Evolutionary conservation across 2,888 invertebrate genomes (phyloP).

Genomic region (Teinopalpus imperialis): DNA sequence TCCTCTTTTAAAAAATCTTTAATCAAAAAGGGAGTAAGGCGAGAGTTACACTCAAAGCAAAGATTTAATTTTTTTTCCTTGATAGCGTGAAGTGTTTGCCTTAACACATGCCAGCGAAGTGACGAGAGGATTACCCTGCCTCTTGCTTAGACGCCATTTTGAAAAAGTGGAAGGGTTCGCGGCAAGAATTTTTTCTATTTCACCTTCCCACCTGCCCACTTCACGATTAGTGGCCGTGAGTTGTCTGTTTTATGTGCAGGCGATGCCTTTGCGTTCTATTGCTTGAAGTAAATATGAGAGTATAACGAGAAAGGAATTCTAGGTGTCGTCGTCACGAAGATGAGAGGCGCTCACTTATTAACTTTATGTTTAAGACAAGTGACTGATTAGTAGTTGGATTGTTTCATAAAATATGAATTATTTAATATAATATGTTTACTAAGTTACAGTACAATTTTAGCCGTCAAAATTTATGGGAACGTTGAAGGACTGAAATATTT

Average conservation of each 20-base stretch:
- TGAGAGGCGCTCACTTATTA: no score
- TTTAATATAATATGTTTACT: no score
- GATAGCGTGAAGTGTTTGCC: conserved; percentile 46
- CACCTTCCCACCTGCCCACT: conserved; percentile 40
- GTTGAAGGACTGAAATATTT: no score
- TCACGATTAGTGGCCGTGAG: conserved; percentile 37
- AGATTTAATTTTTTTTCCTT: conserved; percentile 30
- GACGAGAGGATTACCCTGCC: conserved; percentile 44
- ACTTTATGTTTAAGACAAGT: background rate
- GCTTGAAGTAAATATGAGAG: conserved; percentile 21
- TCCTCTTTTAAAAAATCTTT: conserved; percentile 10
- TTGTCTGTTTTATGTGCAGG: conserved; percentile 27
- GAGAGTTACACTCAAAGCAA: conserved; percentile 12
- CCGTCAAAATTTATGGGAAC: no score
- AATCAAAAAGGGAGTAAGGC: conserved; percentile 15
- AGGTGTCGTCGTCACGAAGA: conserved; percentile 12
- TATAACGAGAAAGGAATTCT: conserved; percentile 3
- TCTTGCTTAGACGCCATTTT: conserved; percentile 55
- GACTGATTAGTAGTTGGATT: no score
- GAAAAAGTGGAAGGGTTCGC: conserved; percentile 50
- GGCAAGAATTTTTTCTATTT: conserved; percentile 43
- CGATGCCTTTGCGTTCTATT: conserved; percentile 28
- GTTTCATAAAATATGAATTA: no score
- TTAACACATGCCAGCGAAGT: conserved; percentile 48
- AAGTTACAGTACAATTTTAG: no score